Conservation (phyloP, 2,113 vertebrate genomes). For the Sakesphorus luctuosus region DNA sequence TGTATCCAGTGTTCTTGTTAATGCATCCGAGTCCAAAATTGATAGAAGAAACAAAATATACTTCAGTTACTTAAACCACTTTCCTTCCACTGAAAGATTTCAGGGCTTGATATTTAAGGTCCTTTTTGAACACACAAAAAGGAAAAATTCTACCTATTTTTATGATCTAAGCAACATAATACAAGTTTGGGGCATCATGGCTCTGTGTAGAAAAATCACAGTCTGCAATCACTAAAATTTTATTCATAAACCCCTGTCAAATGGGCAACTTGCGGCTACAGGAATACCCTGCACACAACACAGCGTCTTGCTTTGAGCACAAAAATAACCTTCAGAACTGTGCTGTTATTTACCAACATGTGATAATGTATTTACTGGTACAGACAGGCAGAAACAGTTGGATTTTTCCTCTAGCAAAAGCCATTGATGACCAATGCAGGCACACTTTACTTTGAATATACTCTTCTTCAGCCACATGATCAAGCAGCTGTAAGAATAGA, state of each 20-base stretch:
- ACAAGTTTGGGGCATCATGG: neutral
- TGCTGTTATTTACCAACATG: neutral
- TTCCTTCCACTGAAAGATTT: neutral
- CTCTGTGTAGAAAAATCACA: neutral
- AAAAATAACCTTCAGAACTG: neutral
- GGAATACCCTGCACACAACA: neutral
- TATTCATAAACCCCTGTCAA: neutral
- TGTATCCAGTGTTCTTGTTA: neutral
- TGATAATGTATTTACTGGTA: neutral
- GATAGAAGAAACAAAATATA: neutral
- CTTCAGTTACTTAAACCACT: neutral
- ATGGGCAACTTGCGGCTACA: neutral
- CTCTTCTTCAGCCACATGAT: neutral
- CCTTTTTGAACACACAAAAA: neutral
- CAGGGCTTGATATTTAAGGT: neutral
- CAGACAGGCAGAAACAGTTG: neutral
- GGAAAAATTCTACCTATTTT: neutral
- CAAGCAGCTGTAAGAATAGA: neutral
- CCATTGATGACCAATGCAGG: neutral
- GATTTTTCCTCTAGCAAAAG: neutral
- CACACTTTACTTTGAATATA: neutral
- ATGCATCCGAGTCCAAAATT: neutral
- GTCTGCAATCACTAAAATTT: neutral
- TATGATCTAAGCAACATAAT: neutral
- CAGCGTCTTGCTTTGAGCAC: neutral